Percentiles rank a stretch among this genome's conserved stretches.
Evolutionary conservation across 2,888 invertebrate species (phyloP).

Genomic region (Pseudococcus viburni): DNA sequence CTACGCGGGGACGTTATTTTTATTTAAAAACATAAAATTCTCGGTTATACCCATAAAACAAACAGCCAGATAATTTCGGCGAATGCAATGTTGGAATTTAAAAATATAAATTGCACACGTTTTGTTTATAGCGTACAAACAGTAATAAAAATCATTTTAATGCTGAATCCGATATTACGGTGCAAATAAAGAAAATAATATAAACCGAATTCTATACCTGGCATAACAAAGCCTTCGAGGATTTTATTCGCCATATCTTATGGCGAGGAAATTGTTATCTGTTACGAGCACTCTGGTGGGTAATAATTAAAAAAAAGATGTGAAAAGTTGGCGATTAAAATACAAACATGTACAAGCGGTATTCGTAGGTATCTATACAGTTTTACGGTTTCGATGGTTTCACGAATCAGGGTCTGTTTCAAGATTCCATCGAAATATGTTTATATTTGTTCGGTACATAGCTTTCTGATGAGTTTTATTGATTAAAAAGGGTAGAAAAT

Average conservation of each 20-base stretch:
- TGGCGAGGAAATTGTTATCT: slow-evolving; percentile 7
- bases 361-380: neutral
- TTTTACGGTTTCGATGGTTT: neutral
- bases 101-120: slow-evolving; percentile 27
- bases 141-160: slow-evolving; percentile 31
- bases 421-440: neutral
- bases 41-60: neutral
- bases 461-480: too few relatives aligned
- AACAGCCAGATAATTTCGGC: neutral
- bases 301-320: slow-evolving; percentile 2
- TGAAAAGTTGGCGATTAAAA: slow-evolving; percentile 10
- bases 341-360: neutral
- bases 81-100: slow-evolving; percentile 1
- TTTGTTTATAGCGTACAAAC: neutral
- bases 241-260: slow-evolving; percentile 1
- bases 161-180: slow-evolving; percentile 25
- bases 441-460: neutral
- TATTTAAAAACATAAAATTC: slow-evolving; percentile 5
- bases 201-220: neutral
- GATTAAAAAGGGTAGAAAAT: too few relatives aligned
- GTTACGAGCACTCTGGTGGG: neutral
- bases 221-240: neutral
- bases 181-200: slow-evolving; percentile 28
- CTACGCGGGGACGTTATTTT: neutral
- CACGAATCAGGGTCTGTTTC: neutral